Conservation (phyloP, 2,797 vertebrate genomes). For the Paedocypris micromegethes region DNA sequence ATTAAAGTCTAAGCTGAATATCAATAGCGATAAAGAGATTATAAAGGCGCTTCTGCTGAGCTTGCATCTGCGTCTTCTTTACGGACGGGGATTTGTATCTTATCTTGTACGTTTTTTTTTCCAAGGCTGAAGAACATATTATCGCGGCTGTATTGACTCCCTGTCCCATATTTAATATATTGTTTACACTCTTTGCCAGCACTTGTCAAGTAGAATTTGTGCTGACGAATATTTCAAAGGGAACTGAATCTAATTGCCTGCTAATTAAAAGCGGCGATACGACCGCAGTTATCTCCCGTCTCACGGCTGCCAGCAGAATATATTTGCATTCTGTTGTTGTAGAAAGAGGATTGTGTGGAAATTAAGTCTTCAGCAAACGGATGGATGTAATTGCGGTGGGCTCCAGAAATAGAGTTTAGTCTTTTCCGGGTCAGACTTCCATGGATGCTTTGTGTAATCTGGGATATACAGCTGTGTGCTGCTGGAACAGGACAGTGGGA, state of each 20-base stretch:
- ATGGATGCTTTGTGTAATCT: constrained; percentile 32
- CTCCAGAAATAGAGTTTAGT: constrained; percentile 35
- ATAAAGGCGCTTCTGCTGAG: constrained; percentile 2
- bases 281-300: constrained; percentile 48
- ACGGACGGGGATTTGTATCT: neutral
- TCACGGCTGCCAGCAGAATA: constrained; percentile 40
- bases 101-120: neutral
- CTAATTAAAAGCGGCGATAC: constrained; percentile 53
- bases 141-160: constrained; percentile 13
- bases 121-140: neutral
- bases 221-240: constrained; percentile 57
- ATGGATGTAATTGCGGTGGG: constrained; percentile 17
- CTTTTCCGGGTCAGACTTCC: neutral
- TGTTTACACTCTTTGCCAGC: constrained; percentile 47
- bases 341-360: constrained; percentile 16
- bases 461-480: constrained; percentile 23
- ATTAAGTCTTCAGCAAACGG: constrained; percentile 22
- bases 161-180: constrained; percentile 12
- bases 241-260: constrained; percentile 58
- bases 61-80: constrained; percentile 11
- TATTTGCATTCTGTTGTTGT: constrained; percentile 49
- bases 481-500: constrained; percentile 2
- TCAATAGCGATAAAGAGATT: neutral
- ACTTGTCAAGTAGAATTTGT: constrained; percentile 51
- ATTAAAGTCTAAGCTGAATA: neutral